Evolutionary conservation across 1,140 invertebrate species (phyloP), one percentile per base, ranked within the genome.

Genomic region (Penaeus indicus): DNA sequence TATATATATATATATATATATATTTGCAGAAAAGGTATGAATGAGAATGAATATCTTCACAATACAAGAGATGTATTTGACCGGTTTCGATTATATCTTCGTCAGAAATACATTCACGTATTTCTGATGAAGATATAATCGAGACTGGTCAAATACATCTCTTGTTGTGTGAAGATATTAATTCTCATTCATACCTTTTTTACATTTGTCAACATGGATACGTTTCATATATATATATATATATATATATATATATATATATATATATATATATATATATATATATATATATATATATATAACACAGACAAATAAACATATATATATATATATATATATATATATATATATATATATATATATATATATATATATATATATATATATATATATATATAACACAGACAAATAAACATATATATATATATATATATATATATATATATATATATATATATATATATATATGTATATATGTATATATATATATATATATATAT

Each of bases 281-380:
- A 75, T 75, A 75, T 75, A 75, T 75, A 75, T 75, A 18, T 72
- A 72, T 72, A 72, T 72, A 72, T 72, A 72, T n/a, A n/a, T n/a
- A n/a, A n/a, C n/a, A n/a, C n/a, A n/a, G n/a, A n/a, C n/a, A n/a
- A n/a, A n/a, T n/a, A n/a, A n/a, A n/a, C 5, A 72, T 72, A 72
- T 72, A 25, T 72, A 72, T 27, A 75, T 8, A 75, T 1, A 22
- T n/a, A 75, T 8, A 75, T 10, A 75, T 10, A 75, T 10, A 75
- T 10, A 27, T 0, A 75, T 27, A 75, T 27, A 75, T 27, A 75
- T 27, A 75, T 19, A 75, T 75, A 75, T 27, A 27, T 75, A 27
- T 27, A 75, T 75, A 27, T 27, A 75, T 75, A 75, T 27, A 75
- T 27, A 75, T 27, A 75, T 75, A 75, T 27, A 75, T 75, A 75